These are phyloP conservation scores for Oreocharis arfaki DNA, from an alignment of 2,113 vertebrate species.

Conservation along the genomic window DNA sequence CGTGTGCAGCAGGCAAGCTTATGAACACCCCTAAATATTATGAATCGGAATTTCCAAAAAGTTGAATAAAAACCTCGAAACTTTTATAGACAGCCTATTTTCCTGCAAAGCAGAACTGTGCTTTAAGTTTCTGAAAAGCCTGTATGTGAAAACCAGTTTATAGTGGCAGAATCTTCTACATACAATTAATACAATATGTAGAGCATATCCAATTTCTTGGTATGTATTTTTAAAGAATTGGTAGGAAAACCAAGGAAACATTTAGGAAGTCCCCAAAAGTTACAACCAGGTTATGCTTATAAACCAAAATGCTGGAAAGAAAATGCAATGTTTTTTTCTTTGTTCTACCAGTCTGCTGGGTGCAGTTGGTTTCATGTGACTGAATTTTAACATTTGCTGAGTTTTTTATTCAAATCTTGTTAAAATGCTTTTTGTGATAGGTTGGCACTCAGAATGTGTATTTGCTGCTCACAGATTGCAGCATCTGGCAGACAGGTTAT, in stretches of 20 bases:
- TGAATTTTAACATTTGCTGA: background rate
- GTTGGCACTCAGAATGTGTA: background rate
- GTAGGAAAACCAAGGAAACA: background rate
- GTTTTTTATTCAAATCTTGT: background rate
- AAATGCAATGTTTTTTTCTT: background rate
- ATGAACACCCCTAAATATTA: background rate
- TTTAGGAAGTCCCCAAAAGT: slow-evolving; percentile 36
- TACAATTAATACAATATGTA: slow-evolving; percentile 31
- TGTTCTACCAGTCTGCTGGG: slow-evolving; percentile 3
- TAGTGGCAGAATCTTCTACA: background rate
- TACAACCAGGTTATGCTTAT: slow-evolving; percentile 34
- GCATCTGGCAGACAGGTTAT: slow-evolving; percentile 26
- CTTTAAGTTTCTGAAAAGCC: slow-evolving; percentile 15
- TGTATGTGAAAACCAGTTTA: background rate
- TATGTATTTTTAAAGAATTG: background rate
- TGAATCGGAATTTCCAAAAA: background rate
- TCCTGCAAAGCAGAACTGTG: background rate
- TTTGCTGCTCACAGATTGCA: background rate
- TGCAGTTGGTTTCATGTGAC: background rate
- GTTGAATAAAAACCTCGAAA: background rate
- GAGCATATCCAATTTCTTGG: slow-evolving; percentile 31
- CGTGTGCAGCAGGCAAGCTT: background rate
- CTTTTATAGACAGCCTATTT: background rate
- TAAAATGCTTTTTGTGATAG: slow-evolving; percentile 11
- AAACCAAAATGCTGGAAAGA: slow-evolving; percentile 6